These are phyloP conservation scores for Probaryconus sp. DNA, from an alignment of 1,140 invertebrate species.

Conservation along the genomic window DNA sequence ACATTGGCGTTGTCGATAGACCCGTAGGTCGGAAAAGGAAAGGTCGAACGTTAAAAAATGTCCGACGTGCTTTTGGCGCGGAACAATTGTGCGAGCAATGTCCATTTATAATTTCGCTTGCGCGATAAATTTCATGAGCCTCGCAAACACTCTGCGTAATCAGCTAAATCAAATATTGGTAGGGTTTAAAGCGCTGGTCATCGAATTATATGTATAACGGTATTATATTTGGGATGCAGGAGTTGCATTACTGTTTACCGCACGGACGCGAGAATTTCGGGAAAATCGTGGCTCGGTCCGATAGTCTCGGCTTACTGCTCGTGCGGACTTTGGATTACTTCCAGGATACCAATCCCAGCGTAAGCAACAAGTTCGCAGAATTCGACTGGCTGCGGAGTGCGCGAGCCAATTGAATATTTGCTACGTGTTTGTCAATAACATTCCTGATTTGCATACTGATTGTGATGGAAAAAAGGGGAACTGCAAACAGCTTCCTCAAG, in stretches of 20 bases:
- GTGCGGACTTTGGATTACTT: conserved; percentile 63
- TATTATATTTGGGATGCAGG: conserved; percentile 39
- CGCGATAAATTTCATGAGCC: conserved; percentile 63
- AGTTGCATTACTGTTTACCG: conserved; percentile 32
- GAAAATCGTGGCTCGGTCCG: conserved; percentile 24
- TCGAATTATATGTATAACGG: conserved; percentile 38
- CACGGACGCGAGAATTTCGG: conserved; percentile 23
- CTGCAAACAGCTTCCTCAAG: conserved; percentile 10
- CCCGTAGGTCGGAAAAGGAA: no score
- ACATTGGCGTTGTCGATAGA: no score
- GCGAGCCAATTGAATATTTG: conserved; percentile 25
- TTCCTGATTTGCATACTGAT: conserved; percentile 39
- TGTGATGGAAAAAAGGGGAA: conserved; percentile 1
- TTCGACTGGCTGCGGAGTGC: neutral
- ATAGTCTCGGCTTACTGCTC: conserved; percentile 23
- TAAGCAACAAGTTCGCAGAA: conserved; percentile 70
- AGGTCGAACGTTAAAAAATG: conserved; percentile 18
- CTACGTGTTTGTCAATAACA: conserved; percentile 14
- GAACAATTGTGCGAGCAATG: no score
- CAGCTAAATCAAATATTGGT: conserved; percentile 64
- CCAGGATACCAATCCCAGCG: conserved; percentile 59
- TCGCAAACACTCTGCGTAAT: conserved; percentile 58
- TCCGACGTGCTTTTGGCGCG: neutral
- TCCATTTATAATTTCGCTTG: conserved; percentile 11
- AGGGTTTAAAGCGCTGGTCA: conserved; percentile 22